Percentiles rank a stretch among this genome's conserved stretches.
These are phyloP conservation scores for Baryphthengus martii DNA, from an alignment of 2,113 vertebrate genomes.

Conservation along the genomic window DNA sequence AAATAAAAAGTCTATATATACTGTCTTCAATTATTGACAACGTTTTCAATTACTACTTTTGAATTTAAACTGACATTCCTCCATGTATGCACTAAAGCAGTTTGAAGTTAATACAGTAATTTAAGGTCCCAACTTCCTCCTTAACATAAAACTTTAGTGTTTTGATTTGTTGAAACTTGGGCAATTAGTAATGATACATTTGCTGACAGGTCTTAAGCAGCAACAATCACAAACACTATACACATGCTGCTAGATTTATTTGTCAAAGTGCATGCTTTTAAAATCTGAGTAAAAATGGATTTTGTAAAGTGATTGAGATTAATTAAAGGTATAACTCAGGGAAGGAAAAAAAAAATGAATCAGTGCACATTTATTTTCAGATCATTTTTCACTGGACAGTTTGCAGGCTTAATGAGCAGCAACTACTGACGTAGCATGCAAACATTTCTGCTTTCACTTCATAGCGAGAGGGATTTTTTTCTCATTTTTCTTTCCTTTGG, in stretches of 20 bases:
- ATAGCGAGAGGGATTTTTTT: not conserved
- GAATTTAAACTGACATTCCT: not conserved
- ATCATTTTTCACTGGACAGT: slow-evolving; percentile 49
- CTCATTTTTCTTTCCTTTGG: slow-evolving; percentile 24
- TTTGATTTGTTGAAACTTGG: not conserved
- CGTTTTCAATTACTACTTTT: not conserved
- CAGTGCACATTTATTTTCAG: slow-evolving; percentile 48
- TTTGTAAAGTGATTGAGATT: slow-evolving; percentile 57
- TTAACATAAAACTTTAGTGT: not conserved
- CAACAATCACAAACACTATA: not conserved
- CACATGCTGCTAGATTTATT: slow-evolving; percentile 28
- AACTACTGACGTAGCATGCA: not conserved
- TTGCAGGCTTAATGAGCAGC: slow-evolving; percentile 36
- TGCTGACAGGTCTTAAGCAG: slow-evolving; percentile 15
- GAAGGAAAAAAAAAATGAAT: slow-evolving; percentile 23
- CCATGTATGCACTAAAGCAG: not conserved
- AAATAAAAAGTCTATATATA: not conserved
- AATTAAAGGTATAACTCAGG: slow-evolving; percentile 53
- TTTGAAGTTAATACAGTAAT: not conserved
- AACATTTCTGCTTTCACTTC: slow-evolving; percentile 4
- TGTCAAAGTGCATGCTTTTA: slow-evolving; percentile 14
- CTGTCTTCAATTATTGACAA: not conserved
- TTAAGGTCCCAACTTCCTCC: not conserved
- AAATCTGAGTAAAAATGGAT: slow-evolving; percentile 51
- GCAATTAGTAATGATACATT: slow-evolving; percentile 25